phyloP scores from a whole-genome alignment of 2,797 vertebrate genomes.

The Borostomias antarcticus region DNA sequence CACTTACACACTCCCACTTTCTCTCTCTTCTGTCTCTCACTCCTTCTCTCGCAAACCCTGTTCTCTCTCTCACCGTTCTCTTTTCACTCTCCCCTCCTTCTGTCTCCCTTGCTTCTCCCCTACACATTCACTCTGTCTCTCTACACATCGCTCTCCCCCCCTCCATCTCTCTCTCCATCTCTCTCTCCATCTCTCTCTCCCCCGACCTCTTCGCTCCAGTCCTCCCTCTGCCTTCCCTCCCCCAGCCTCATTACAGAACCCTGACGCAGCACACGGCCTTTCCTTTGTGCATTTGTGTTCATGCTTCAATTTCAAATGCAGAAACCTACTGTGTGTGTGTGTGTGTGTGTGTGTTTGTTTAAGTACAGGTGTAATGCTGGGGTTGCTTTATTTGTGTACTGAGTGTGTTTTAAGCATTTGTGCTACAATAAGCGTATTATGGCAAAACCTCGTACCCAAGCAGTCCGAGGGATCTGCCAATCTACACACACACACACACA shows the following conservation, averaged over 20 bases:
- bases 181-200: neutral
- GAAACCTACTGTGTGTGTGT: neutral
- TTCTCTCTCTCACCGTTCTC: constrained; percentile 22
- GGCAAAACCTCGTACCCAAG: constrained; percentile 34
- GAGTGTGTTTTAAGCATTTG: constrained; percentile 32
- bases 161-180: constrained; percentile 10
- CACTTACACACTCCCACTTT: neutral
- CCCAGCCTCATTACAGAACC: too few relatives aligned
- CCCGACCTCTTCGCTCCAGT: neutral
- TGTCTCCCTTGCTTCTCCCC: constrained; percentile 16
- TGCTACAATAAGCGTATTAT: constrained; percentile 35
- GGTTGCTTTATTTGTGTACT: neutral
- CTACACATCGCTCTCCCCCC: constrained; percentile 30
- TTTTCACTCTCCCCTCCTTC: too few relatives aligned
- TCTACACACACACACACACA: constrained; percentile 20
- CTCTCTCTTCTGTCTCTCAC: neutral
- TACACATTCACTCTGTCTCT: constrained; percentile 5
- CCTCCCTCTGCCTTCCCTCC: too few relatives aligned
- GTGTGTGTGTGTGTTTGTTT: constrained; percentile 20
- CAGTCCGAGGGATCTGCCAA: constrained; percentile 39
- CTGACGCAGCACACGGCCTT: too few relatives aligned
- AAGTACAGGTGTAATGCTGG: neutral
- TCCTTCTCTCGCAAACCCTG: neutral
- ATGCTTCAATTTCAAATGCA: neutral
- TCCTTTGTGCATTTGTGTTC: constrained; percentile 2